Evolutionary conservation across 2,888 invertebrate genomes (phyloP).

Genomic region (Axea sp.): DNA sequence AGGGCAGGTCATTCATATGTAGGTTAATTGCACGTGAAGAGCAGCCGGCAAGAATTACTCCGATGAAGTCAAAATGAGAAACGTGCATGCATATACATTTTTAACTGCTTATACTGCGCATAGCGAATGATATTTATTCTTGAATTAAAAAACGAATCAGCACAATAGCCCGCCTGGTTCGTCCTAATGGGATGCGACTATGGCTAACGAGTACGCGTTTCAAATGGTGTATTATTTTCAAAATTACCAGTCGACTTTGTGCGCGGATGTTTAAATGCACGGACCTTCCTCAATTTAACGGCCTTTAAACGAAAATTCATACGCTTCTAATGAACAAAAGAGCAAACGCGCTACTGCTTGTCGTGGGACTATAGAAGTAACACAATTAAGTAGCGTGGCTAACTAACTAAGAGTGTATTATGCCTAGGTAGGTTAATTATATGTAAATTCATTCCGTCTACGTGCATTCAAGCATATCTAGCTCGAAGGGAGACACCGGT

Average conservation of each 20-base stretch:
- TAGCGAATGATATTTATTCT: constrained; percentile 31
- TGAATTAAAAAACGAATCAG: constrained; percentile 24
- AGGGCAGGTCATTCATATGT: constrained; percentile 63
- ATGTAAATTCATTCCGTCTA: constrained; percentile 60
- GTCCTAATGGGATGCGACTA: no score
- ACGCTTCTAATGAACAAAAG: no score
- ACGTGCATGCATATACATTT: constrained; percentile 43
- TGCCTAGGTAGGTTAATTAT: constrained; percentile 52
- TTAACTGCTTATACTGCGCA: constrained; percentile 27
- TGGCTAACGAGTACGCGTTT: no score
- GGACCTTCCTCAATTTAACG: no score
- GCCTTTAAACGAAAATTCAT: no score
- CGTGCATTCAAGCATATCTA: constrained; percentile 28
- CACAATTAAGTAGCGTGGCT: constrained; percentile 17
- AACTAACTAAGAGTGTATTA: constrained; percentile 32
- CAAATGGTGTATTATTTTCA: constrained; percentile 2
- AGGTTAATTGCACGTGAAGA: constrained; percentile 65
- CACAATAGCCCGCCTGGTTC: no score
- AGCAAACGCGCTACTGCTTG: not conserved
- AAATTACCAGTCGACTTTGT: no score
- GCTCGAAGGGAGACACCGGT: constrained; percentile 14
- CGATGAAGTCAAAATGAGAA: constrained; percentile 57
- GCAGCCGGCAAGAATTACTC: constrained; percentile 62
- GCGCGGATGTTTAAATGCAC: no score
- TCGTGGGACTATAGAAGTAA: constrained; percentile 12